Conservation (phyloP, 2,113 vertebrate species). For the Heterotilapia buettikoferi region DNA sequence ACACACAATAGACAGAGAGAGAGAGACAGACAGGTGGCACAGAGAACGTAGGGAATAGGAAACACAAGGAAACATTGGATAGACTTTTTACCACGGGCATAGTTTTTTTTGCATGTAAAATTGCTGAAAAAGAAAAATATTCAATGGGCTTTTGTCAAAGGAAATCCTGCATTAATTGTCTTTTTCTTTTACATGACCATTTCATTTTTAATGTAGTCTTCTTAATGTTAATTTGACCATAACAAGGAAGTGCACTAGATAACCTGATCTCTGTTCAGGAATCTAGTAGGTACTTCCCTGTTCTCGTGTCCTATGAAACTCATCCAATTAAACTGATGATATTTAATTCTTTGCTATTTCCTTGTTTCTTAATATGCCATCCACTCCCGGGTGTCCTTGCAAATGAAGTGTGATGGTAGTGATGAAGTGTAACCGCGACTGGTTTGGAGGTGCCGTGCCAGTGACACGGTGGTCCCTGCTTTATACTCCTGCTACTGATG, state of each 20-base stretch:
- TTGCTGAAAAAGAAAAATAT: not conserved
- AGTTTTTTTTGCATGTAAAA: not conserved
- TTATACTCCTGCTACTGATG: constrained; percentile 10
- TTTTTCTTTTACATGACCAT: not conserved
- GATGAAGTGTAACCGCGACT: constrained; percentile 58
- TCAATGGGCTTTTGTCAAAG: not conserved
- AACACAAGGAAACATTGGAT: not conserved
- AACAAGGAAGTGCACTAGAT: not conserved
- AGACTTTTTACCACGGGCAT: not conserved
- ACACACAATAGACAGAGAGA: not conserved
- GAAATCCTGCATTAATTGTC: not conserved
- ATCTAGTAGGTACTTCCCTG: not conserved
- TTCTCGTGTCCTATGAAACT: not conserved
- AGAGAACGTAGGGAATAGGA: not conserved
- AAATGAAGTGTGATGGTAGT: constrained; percentile 59
- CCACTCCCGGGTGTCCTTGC: constrained; percentile 24
- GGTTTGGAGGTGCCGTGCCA: constrained; percentile 44
- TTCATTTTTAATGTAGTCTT: not conserved
- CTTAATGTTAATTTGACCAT: not conserved
- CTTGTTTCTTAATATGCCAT: constrained; percentile 6
- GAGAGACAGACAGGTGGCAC: not conserved
- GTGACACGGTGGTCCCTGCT: constrained; percentile 61
- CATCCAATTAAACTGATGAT: not conserved
- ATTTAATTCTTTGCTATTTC: not conserved
- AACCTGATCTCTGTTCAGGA: not conserved